Evolutionary conservation across 2,113 vertebrate genomes (phyloP).

Genomic region (Lampris incognitus): DNA sequence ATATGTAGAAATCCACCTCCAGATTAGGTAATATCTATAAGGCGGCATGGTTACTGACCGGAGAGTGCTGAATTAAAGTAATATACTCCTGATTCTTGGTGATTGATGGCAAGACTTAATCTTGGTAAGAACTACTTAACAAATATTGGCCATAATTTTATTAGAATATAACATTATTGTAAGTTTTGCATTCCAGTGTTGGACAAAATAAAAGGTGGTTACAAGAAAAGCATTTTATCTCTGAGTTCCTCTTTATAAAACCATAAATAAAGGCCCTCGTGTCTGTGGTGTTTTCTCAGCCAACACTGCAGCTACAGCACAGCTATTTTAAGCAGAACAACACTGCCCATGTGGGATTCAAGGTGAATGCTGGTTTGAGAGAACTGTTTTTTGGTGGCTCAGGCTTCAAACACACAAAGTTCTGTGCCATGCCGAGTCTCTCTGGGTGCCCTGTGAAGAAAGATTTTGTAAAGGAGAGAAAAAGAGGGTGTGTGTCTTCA

Average conservation of each 20-base stretch:
- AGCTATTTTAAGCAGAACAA: not conserved
- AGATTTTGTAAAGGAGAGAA: not conserved
- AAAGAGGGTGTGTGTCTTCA: not conserved
- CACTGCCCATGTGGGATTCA: not conserved
- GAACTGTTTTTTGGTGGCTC: slow-evolving; percentile 4
- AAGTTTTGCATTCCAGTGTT: too few relatives aligned
- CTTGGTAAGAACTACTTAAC: too few relatives aligned
- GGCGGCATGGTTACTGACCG: slow-evolving; percentile 3
- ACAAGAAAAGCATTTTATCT: not conserved
- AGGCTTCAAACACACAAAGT: not conserved
- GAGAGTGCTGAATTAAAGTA: not conserved
- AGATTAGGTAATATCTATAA: slow-evolving; percentile 38
- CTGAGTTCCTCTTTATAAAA: not conserved
- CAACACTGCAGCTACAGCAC: not conserved
- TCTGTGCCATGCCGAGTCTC: not conserved
- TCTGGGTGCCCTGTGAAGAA: slow-evolving; percentile 1
- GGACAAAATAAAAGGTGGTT: not conserved
- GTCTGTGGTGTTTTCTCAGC: not conserved
- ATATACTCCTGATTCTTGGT: too few relatives aligned
- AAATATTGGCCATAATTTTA: too few relatives aligned
- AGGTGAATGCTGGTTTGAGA: not conserved
- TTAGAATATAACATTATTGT: too few relatives aligned
- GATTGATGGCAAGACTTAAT: too few relatives aligned
- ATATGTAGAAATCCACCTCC: slow-evolving; percentile 34
- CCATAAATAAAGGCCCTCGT: not conserved